Evolutionary conservation across 2,113 vertebrate genomes (phyloP).

Genomic region (Vombatus ursinus): DNA sequence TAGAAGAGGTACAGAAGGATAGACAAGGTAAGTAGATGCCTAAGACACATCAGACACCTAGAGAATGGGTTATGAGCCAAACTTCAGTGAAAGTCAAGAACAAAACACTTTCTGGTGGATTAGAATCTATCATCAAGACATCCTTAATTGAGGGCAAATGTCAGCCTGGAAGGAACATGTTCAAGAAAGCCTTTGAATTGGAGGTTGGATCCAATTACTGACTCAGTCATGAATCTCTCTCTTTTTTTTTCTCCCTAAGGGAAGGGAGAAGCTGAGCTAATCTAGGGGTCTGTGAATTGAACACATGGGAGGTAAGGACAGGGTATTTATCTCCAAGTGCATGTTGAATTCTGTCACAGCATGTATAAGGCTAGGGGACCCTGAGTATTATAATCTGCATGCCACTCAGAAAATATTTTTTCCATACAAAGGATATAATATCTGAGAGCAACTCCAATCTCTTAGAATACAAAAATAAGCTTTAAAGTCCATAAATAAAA

Average conservation of each 20-base stretch:
- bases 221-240: slow-evolving; percentile 15
- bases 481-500: neutral
- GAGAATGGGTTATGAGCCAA: slow-evolving; percentile 15
- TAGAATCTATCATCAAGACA: slow-evolving; percentile 1
- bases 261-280: slow-evolving; percentile 7
- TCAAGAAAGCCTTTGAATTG: slow-evolving; percentile 43
- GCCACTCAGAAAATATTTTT: neutral
- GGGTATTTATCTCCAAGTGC: slow-evolving; percentile 40
- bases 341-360: slow-evolving; percentile 32
- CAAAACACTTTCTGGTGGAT: slow-evolving; percentile 26
- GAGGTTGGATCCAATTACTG: slow-evolving; percentile 36
- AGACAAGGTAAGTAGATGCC: slow-evolving; percentile 2
- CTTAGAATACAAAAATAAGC: neutral
- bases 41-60: slow-evolving; percentile 26
- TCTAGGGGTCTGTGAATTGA: neutral
- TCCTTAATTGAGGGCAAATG: slow-evolving; percentile 39
- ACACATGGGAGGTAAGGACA: neutral
- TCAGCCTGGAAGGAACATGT: slow-evolving; percentile 12
- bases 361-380: neutral
- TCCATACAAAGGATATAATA: neutral
- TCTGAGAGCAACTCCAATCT: slow-evolving; percentile 23
- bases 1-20: neutral
- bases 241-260: neutral
- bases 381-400: neutral
- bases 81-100: slow-evolving; percentile 43